Conservation (phyloP, 2,888 invertebrate species). For the Hedychridium roseum region DNA sequence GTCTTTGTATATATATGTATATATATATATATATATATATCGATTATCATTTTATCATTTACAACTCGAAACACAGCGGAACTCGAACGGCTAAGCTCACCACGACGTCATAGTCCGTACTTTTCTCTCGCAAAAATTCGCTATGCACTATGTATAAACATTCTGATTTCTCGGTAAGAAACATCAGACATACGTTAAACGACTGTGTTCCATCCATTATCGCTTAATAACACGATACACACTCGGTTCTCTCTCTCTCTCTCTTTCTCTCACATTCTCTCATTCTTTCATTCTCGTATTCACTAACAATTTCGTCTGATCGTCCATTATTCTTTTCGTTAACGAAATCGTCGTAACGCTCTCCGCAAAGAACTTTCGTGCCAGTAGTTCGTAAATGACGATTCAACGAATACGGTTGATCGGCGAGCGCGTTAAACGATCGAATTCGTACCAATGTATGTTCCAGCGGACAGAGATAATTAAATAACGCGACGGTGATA, state of each 20-base stretch:
- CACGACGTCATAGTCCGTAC: too few species aligned
- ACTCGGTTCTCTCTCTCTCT: constrained; percentile 7
- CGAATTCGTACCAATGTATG: constrained; percentile 48
- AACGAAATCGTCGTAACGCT: neutral
- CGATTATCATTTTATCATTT: constrained; percentile 45
- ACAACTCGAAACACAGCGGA: constrained; percentile 27
- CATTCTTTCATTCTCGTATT: constrained; percentile 19
- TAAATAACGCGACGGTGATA: too few species aligned
- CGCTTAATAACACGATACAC: constrained; percentile 21
- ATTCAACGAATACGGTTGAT: constrained; percentile 58
- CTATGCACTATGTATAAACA: constrained; percentile 35
- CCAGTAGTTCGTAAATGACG: constrained; percentile 58
- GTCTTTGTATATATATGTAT: constrained; percentile 57
- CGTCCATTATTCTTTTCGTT: too few species aligned
- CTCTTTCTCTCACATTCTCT: constrained; percentile 6
- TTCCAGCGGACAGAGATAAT: too few species aligned
- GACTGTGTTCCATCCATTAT: constrained; percentile 41
- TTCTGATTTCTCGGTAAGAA: constrained; percentile 23
- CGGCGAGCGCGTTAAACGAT: constrained; percentile 49
- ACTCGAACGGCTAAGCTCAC: constrained; percentile 34
- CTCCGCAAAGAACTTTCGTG: constrained; percentile 23
- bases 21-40: too few species aligned
- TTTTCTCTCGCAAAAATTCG: constrained; percentile 25
- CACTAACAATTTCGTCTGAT: too few species aligned
- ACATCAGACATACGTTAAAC: constrained; percentile 41